These are phyloP conservation scores for Lepidotrigona ventralis DNA, from an alignment of 1,140 invertebrate species.

Conservation along the genomic window DNA sequence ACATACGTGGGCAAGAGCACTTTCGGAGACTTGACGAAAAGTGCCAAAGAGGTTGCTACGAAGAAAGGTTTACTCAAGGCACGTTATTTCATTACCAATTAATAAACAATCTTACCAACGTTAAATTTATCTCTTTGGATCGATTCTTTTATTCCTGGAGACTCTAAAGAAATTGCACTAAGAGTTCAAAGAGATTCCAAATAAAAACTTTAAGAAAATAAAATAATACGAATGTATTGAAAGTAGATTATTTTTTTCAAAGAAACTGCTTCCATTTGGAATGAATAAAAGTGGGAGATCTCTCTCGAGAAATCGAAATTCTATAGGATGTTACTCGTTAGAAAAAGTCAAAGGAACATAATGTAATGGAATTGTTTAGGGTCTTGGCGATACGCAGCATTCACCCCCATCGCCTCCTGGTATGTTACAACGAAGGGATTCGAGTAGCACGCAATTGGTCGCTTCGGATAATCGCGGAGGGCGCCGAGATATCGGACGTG, in stretches of 20 bases:
- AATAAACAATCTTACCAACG: too few relatives aligned
- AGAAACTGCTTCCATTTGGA: not conserved
- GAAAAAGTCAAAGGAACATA: not conserved
- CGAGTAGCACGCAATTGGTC: slow-evolving; percentile 75
- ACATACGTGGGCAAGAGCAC: slow-evolving; percentile 93
- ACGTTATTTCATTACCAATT: slow-evolving; percentile 11
- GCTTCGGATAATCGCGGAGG: slow-evolving; percentile 70
- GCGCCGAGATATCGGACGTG: slow-evolving; percentile 83
- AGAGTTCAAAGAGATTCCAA: too few relatives aligned
- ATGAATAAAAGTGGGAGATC: not conserved
- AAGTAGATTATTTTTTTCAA: not conserved
- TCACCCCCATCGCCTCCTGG: slow-evolving; percentile 69
- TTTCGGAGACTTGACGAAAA: slow-evolving; percentile 93
- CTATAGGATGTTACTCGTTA: not conserved
- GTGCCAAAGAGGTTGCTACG: slow-evolving; percentile 91
- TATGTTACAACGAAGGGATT: slow-evolving; percentile 73
- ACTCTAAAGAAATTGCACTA: too few relatives aligned
- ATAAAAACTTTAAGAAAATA: too few relatives aligned
- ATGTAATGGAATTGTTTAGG: slow-evolving; percentile 57
- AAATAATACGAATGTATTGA: not conserved
- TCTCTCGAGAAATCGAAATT: not conserved
- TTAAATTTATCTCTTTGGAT: not conserved
- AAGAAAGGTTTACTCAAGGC: slow-evolving; percentile 93
- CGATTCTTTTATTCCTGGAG: not conserved
- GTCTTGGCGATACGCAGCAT: slow-evolving; percentile 77